These are phyloP conservation scores for Drosophila pachea DNA, from an alignment of 1,140 invertebrate genomes.

Conservation along the genomic window DNA sequence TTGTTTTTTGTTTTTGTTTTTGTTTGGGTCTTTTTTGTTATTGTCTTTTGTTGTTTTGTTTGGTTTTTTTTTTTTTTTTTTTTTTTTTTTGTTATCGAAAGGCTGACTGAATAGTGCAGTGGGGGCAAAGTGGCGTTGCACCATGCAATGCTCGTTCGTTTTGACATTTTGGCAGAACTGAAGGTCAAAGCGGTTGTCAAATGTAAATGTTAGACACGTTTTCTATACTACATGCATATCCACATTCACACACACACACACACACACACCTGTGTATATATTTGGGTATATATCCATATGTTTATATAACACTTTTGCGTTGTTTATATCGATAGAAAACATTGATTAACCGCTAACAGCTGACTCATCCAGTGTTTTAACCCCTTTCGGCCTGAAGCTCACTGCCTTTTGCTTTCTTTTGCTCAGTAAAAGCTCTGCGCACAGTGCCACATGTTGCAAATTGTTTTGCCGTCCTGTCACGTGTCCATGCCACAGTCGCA, in stretches of 20 bases:
- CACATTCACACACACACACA: no score
- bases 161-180: slow-evolving; percentile 55
- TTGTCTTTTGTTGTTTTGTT: no score
- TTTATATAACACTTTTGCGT: no score
- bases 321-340: no score
- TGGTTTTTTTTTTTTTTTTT: no score
- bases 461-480: slow-evolving; percentile 17
- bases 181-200: slow-evolving; percentile 53
- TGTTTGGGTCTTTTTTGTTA: no score
- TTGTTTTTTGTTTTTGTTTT: no score
- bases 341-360: slow-evolving; percentile 6
- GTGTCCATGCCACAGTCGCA: slow-evolving; percentile 28
- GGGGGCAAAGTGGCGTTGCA: slow-evolving; percentile 17
- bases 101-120: background rate
- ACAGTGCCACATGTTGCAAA: slow-evolving; percentile 61
- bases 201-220: slow-evolving; percentile 9
- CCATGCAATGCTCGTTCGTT: slow-evolving; percentile 17
- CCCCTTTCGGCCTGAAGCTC: background rate
- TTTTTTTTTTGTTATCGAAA: slow-evolving; percentile 4
- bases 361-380: slow-evolving; percentile 3
- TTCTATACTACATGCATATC: no score
- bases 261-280: no score
- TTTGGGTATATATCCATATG: no score
- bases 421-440: slow-evolving; percentile 39
- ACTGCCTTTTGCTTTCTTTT: background rate